A percentile compares a stretch with the other conserved stretches of the same genome.
phyloP scores from a whole-genome alignment of 64 coral and sea anemone genomes.

The Porites lutea region DNA sequence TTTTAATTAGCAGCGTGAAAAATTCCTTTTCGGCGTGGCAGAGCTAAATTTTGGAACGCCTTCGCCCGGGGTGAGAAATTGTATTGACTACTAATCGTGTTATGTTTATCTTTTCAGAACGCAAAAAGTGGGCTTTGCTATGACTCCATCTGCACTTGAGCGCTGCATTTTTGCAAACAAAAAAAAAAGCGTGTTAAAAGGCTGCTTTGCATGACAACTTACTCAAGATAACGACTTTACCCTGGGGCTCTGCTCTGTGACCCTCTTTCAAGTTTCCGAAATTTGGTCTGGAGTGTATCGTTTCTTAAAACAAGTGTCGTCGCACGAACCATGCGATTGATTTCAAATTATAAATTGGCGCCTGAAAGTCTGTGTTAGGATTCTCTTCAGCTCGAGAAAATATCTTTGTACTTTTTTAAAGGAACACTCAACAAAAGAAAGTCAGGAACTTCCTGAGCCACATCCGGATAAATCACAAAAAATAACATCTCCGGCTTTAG shows the following conservation, averaged over 20 bases:
- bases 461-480: background rate
- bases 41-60: constrained; percentile 3
- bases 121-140: constrained; percentile 19
- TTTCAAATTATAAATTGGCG: constrained; percentile 10
- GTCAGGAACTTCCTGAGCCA: background rate
- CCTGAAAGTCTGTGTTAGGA: background rate
- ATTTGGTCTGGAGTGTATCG: background rate
- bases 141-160: constrained; percentile 15
- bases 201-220: background rate
- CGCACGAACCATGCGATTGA: background rate
- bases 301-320: background rate
- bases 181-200: constrained; percentile 1
- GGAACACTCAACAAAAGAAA: background rate
- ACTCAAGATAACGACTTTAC: constrained; percentile 4
- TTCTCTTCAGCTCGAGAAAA: background rate
- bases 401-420: background rate
- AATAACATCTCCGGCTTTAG: background rate
- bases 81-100: constrained; percentile 8
- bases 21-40: constrained; percentile 38
- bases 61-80: background rate
- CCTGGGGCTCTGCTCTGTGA: background rate
- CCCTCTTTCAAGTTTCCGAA: constrained; percentile 48
- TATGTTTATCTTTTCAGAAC: constrained; percentile 26
- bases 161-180: constrained; percentile 29
- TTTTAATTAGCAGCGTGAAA: constrained; percentile 58